Evolutionary conservation across 2,888 invertebrate genomes (phyloP), one percentile per base, ranked within the genome.

Genomic region (Phaonia tiefii): DNA sequence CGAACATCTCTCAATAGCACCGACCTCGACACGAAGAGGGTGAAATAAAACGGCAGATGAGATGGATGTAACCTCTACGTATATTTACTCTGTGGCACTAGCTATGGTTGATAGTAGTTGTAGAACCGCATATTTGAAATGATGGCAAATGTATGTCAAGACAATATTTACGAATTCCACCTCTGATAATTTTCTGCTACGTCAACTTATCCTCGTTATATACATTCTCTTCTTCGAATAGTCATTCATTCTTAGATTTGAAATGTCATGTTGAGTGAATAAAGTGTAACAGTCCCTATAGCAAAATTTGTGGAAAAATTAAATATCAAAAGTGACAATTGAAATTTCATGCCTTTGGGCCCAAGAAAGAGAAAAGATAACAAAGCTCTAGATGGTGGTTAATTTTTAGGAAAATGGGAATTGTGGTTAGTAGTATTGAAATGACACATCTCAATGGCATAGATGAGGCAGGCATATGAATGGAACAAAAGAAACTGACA

Each of bases 61-160:
- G n/a, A n/a, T n/a, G n/a, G n/a, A n/a, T n/a, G n/a, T n/a, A n/a
- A n/a, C n/a, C n/a, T n/a, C n/a, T n/a, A n/a, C n/a, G n/a, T n/a
- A n/a, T n/a, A n/a, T n/a, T n/a, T n/a, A n/a, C n/a, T n/a, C n/a
- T n/a, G n/a, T n/a, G n/a, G n/a, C n/a, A n/a, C n/a, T n/a, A n/a
- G n/a, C n/a, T n/a, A n/a, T n/a, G n/a, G n/a, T n/a, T n/a, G n/a
- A n/a, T n/a, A n/a, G n/a, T n/a, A n/a, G n/a, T n/a, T n/a, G n/a
- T n/a, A n/a, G n/a, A n/a, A n/a, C n/a, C n/a, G n/a, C n/a, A n/a
- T n/a, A n/a, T n/a, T n/a, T n/a, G n/a, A n/a, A n/a, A n/a, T n/a
- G n/a, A n/a, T 46, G n/a, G 17, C 46, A 46, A 46, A 46, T 46
- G n/a, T 46, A 46, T 15, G 46, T 17, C 46, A 46, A 46, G 46